phyloP scores from a whole-genome alignment of 92 coral and sea anemone genomes.

The Zoanthus solanderi region DNA sequence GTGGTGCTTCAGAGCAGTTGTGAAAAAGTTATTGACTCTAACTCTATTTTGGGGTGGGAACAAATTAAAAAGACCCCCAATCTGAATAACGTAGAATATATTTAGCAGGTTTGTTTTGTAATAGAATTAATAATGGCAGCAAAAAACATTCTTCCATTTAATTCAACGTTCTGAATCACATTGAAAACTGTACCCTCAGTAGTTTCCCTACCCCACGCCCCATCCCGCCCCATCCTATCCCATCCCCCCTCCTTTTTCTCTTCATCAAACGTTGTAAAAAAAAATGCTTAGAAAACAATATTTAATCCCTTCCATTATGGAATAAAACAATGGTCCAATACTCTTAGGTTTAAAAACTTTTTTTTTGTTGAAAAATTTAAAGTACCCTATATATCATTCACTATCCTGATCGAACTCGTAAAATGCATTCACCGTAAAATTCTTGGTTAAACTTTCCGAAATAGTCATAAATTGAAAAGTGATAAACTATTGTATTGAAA shows the following conservation, averaged over 20 bases:
- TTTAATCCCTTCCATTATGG: background rate
- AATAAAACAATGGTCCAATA: background rate
- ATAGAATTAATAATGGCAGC: background rate
- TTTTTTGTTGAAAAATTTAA: background rate
- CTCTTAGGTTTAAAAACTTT: background rate
- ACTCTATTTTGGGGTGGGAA: too few relatives aligned
- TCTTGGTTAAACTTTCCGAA: background rate
- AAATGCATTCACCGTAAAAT: background rate
- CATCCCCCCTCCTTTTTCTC: too few relatives aligned
- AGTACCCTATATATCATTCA: background rate
- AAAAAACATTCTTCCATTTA: background rate
- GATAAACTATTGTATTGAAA: background rate
- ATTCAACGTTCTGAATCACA: too few relatives aligned
- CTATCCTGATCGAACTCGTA: background rate
- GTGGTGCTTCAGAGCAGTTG: background rate
- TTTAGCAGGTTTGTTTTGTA: background rate
- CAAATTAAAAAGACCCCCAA: background rate
- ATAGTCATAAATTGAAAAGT: background rate
- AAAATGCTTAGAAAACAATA: background rate
- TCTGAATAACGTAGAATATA: too few relatives aligned
- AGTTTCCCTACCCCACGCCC: background rate
- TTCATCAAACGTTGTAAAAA: background rate
- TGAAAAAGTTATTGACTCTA: background rate
- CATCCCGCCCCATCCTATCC: background rate
- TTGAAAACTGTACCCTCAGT: background rate